Evolutionary conservation across 2,888 invertebrate species (phyloP).

Genomic region (Callimorpha dominula): DNA sequence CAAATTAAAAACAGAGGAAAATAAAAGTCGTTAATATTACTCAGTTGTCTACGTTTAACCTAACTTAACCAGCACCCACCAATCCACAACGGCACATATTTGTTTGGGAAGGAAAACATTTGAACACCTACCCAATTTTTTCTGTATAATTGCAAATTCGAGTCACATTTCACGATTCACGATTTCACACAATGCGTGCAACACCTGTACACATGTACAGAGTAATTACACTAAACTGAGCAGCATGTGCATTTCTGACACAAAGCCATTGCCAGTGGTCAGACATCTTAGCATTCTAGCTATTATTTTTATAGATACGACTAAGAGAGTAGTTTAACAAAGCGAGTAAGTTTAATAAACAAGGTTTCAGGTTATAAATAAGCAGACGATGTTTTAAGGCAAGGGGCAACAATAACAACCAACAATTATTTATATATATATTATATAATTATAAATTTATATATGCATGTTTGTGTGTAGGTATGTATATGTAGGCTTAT

Average conservation of each 20-base stretch:
- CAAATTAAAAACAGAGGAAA: not conserved
- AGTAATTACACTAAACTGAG: slow-evolving; percentile 1
- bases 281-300: not conserved
- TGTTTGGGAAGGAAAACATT: not conserved
- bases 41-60: not conserved
- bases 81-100: not conserved
- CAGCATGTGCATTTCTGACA: slow-evolving; percentile 6
- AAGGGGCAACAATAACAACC: not conserved
- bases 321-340: not conserved
- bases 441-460: too few relatives aligned
- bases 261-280: slow-evolving; percentile 1
- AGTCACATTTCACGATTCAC: too few relatives aligned
- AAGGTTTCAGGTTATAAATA: not conserved
- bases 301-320: not conserved
- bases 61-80: not conserved
- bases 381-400: not conserved
- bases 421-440: too few relatives aligned
- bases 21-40: not conserved
- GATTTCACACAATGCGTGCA: not conserved
- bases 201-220: slow-evolving; percentile 1
- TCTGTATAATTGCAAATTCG: too few relatives aligned
- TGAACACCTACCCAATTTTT: too few relatives aligned
- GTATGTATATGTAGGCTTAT: too few relatives aligned
- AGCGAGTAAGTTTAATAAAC: not conserved
- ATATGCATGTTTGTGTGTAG: too few relatives aligned